Percentiles rank a stretch among this genome's conserved stretches.
phyloP scores from a whole-genome alignment of 2,797 vertebrate species.

The Ciconia nigra region DNA sequence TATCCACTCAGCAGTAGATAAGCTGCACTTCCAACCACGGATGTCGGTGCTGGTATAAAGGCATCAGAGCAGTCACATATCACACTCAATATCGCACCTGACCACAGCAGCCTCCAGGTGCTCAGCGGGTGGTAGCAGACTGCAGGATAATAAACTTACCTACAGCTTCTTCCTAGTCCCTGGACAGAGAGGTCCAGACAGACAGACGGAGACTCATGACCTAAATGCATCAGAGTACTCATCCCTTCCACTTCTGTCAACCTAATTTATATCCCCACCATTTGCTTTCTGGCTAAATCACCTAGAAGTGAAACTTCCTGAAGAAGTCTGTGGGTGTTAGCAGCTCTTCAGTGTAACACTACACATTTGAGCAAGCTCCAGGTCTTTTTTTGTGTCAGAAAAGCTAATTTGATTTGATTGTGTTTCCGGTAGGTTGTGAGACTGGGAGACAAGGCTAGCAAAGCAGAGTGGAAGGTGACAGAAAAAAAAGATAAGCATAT shows the following conservation, averaged over 20 bases:
- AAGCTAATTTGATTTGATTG: neutral
- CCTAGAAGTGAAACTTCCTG: neutral
- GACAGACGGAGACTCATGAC: neutral
- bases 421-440: neutral
- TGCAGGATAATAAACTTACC: neutral
- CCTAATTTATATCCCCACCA: neutral
- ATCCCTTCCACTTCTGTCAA: neutral
- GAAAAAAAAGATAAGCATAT: neutral
- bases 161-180: neutral
- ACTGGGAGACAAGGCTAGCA: neutral
- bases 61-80: neutral
- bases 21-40: rapidly evolving
- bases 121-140: rapidly evolving
- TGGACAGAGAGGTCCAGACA: neutral
- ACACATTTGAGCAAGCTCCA: neutral
- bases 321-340: neutral
- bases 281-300: neutral
- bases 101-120: neutral
- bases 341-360: neutral
- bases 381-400: neutral
- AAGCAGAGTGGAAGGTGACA: neutral
- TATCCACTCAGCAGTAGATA: neutral
- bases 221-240: neutral
- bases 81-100: neutral
- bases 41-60: neutral